A percentile compares a stretch with the other conserved stretches of the same genome.
phyloP scores from a whole-genome alignment of 2,888 invertebrate species.

The Plusia festucae region DNA sequence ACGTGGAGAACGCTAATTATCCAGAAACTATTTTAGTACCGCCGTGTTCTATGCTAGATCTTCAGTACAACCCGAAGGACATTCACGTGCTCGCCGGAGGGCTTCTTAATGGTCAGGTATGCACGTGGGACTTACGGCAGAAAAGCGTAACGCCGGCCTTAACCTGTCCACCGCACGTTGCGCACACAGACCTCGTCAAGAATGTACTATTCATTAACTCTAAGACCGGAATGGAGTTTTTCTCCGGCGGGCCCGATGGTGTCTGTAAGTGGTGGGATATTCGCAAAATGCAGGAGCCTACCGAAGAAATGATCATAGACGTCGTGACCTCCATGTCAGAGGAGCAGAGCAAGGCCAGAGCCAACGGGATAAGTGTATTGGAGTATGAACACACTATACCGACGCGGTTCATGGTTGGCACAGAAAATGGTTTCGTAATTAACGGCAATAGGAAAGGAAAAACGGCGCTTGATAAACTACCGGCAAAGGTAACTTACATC shows the following conservation, averaged over 20 bases:
- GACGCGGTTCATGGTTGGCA: conserved; percentile 92
- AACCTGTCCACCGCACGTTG: conserved; percentile 92
- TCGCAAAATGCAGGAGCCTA: conserved; percentile 90
- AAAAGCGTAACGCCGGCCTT: conserved; percentile 92
- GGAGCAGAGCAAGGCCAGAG: conserved; percentile 84
- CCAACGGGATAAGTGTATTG: conserved; percentile 90
- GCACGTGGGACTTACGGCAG: conserved; percentile 93
- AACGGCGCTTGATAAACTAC: conserved; percentile 90
- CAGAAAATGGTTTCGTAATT: conserved; percentile 91
- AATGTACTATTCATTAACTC: conserved; percentile 96
- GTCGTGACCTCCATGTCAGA: conserved; percentile 88
- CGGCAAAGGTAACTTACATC: conserved; percentile 83
- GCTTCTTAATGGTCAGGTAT: conserved; percentile 91
- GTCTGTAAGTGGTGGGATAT: conserved; percentile 95
- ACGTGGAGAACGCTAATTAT: conserved; percentile 95
- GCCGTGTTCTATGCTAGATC: conserved; percentile 92
- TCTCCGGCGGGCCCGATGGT: conserved; percentile 97
- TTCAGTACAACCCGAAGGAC: conserved; percentile 96
- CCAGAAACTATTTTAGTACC: conserved; percentile 92
- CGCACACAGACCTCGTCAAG: conserved; percentile 96
- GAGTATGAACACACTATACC: conserved; percentile 94
- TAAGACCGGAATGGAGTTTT: conserved; percentile 97
- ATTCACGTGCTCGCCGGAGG: conserved; percentile 91
- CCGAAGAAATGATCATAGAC: conserved; percentile 91
- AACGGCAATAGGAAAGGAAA: conserved; percentile 93